Percentiles rank a stretch among this genome's conserved stretches.
phyloP scores from a whole-genome alignment of 2,797 vertebrate genomes.

The Helarctos malayanus region DNA sequence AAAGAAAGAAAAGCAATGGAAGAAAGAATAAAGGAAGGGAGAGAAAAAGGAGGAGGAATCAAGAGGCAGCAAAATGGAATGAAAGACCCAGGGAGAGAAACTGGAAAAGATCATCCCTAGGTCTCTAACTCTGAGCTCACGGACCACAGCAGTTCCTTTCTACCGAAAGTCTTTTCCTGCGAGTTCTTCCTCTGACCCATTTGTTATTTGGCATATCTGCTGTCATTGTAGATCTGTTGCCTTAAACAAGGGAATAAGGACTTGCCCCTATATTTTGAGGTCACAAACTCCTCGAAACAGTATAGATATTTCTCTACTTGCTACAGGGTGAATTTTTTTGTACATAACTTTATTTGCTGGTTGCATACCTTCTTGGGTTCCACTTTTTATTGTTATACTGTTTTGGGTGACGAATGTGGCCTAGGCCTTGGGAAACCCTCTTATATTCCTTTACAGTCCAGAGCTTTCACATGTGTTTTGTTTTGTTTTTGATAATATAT shows the following conservation, averaged over 20 bases:
- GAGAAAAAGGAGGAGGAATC: neutral
- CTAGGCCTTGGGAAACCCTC: neutral
- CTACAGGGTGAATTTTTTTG: neutral
- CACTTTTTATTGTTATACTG: neutral
- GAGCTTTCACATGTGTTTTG: neutral
- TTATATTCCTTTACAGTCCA: neutral
- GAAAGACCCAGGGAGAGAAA: neutral
- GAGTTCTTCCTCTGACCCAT: neutral
- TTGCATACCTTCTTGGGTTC: neutral
- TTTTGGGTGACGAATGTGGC: neutral
- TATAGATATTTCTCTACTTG: neutral
- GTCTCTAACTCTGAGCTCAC: neutral
- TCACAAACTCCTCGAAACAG: neutral
- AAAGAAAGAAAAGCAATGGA: neutral
- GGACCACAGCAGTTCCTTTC: neutral
- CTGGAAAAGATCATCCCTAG: rapidly evolving
- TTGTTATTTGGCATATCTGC: neutral
- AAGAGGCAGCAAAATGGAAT: neutral
- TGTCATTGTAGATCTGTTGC: too few relatives aligned
- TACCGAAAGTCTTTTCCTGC: too few relatives aligned
- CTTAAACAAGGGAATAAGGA: neutral
- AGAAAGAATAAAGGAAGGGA: neutral
- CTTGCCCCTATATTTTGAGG: neutral
- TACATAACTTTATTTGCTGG: neutral
- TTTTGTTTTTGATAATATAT: neutral